Evolutionary conservation across 1,140 invertebrate genomes (phyloP), one percentile per base, ranked within the genome.

Genomic region (Diprion similis): DNA sequence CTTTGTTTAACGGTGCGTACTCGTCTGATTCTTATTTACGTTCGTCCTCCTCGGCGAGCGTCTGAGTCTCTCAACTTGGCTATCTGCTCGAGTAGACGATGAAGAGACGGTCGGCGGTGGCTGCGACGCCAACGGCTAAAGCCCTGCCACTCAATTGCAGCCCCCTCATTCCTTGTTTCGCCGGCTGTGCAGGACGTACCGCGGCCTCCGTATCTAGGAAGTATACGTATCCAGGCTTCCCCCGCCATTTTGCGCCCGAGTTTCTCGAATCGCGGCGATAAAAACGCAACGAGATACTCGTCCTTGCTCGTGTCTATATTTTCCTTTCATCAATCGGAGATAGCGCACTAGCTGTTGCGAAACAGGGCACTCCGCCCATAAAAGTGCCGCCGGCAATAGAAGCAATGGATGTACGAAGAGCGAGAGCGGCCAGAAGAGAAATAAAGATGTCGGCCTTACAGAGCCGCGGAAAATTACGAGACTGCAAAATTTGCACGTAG

Each of bases 311-410:
- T 59, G 51, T 59, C 51, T 59, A 17, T 59, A 59, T 59, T 59
- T 17, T 59, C 9, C 11, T 59, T 59, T 59, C 51, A 59, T 59
- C 51, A 59, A 59, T 59, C 51, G 51, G 11, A 59, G 51, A 17
- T 15, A 59, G 51, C 51, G 51, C 51, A 17, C 51, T 59, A 59
- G 51, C 51, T 59, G 51, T 15, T 59, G 51, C 51, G 51, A 59
- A 59, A 45, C 10, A 18, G 66, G 8, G 15, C 15, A 68, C 66
- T 19, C 17, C 37, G 66, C 46, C 45, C 51, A 46, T 37, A 47
- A 18, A 24, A 64, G 10, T 48, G 71, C 64, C 64, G 72, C 69
- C 70, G 24, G 72, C 77, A 77, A 73, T 75, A 59, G 68, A 74
- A 46, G 45, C 47, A 15, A 45, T 48, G 24, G 48, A 70, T 46